Conservation (phyloP, 2,797 vertebrate genomes). For the Echeneis naucrates region DNA sequence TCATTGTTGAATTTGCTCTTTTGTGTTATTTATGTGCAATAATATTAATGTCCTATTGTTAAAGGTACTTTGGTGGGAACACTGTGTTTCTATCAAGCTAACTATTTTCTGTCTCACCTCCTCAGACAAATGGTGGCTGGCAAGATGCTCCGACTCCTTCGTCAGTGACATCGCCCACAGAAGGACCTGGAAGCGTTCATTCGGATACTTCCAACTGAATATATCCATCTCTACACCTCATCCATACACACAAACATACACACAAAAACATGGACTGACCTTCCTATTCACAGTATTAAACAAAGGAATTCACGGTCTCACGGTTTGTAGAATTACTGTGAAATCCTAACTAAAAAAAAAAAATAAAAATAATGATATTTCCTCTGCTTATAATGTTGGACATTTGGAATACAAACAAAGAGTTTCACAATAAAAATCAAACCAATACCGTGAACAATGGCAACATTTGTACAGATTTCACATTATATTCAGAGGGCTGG, state of each 20-base stretch:
- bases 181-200: constrained; percentile 99
- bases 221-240: constrained; percentile 78
- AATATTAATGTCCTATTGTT: not conserved
- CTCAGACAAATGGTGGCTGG: constrained; percentile 98
- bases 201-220: constrained; percentile 99
- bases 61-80: not conserved
- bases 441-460: constrained; percentile 57
- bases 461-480: constrained; percentile 86
- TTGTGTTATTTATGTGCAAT: not conserved
- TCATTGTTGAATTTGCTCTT: not conserved
- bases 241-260: constrained; percentile 33
- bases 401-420: constrained; percentile 86
- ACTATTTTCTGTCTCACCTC: constrained; percentile 34
- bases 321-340: constrained; percentile 70
- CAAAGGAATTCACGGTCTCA: constrained; percentile 71
- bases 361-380: constrained; percentile 75
- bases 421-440: constrained; percentile 82
- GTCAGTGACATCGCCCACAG: constrained; percentile 99
- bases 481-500: constrained; percentile 86
- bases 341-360: constrained; percentile 65
- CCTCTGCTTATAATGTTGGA: constrained; percentile 81
- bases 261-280: constrained; percentile 74
- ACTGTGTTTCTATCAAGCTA: constrained; percentile 3
- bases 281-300: constrained; percentile 80
- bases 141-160: constrained; percentile 99